Percentiles rank a stretch among this genome's conserved stretches.
These are phyloP conservation scores for Cathartes aura DNA, from an alignment of 2,113 vertebrate genomes.

Conservation along the genomic window DNA sequence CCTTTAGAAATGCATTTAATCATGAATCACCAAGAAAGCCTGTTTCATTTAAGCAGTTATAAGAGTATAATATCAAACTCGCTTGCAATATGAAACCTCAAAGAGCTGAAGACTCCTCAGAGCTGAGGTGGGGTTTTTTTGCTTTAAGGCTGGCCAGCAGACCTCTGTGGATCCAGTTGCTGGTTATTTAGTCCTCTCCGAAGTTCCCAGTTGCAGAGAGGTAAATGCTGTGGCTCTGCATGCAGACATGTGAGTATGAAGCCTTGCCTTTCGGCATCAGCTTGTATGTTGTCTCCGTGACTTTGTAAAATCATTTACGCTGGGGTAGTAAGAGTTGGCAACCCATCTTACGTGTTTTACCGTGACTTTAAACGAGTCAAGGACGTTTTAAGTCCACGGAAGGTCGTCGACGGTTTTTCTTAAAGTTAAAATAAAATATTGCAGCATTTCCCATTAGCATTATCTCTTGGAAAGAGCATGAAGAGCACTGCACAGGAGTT, in stretches of 20 bases:
- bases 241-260: slow-evolving; percentile 84
- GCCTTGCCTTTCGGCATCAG: background rate
- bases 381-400: slow-evolving; percentile 24
- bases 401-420: slow-evolving; percentile 30
- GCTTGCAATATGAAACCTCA: background rate
- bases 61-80: background rate
- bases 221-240: slow-evolving; percentile 80
- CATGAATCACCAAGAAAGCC: background rate
- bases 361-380: background rate
- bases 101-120: background rate
- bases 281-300: background rate
- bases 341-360: background rate
- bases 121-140: slow-evolving; percentile 9
- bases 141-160: slow-evolving; percentile 80
- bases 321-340: slow-evolving; percentile 19
- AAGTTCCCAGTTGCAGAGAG: slow-evolving; percentile 80
- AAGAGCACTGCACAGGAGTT: background rate
- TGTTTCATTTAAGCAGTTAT: background rate
- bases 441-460: background rate
- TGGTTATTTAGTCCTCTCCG: slow-evolving; percentile 78
- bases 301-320: background rate
- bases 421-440: slow-evolving; percentile 44
- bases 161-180: slow-evolving; percentile 81
- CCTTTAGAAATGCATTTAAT: background rate
- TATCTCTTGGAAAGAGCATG: slow-evolving; percentile 1